phyloP scores from a whole-genome alignment of 2,888 invertebrate genomes.

The Pachycephus smyrnensis region DNA sequence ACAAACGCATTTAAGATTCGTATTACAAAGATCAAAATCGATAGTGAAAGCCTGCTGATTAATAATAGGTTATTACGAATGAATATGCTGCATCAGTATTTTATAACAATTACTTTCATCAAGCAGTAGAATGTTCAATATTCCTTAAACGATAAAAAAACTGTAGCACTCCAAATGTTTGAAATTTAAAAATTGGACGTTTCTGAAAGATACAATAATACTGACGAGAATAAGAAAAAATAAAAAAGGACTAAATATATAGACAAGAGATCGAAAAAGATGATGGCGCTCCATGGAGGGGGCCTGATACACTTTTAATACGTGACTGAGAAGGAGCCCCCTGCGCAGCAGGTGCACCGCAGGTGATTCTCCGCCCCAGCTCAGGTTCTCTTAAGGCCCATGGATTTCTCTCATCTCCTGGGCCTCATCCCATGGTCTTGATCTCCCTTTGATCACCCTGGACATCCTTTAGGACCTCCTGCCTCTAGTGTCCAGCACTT shows the following conservation, averaged over 20 bases:
- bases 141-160: not conserved
- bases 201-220: not conserved
- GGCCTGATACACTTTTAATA: constrained; percentile 54
- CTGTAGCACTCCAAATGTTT: not conserved
- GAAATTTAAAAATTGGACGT: not conserved
- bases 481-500: not conserved
- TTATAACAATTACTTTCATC: not conserved
- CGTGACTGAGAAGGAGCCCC: constrained; percentile 57
- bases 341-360: constrained; percentile 67
- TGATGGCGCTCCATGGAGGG: constrained; percentile 1
- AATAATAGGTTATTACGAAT: not conserved
- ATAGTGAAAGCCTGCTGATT: not conserved
- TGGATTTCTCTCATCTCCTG: constrained; percentile 24
- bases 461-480: not conserved
- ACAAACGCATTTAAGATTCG: not conserved
- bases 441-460: not conserved
- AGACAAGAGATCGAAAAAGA: not conserved
- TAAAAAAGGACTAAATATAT: not conserved
- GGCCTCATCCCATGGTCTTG: constrained; percentile 33
- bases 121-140: not conserved
- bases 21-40: not conserved
- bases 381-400: not conserved
- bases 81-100: not conserved
- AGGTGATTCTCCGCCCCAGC: constrained; percentile 58
- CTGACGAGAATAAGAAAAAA: not conserved